A percentile compares a stretch with the other conserved stretches of the same genome.
These are phyloP conservation scores for Aporophyla lueneburgensis DNA, from an alignment of 2,888 invertebrate species.

Conservation along the genomic window DNA sequence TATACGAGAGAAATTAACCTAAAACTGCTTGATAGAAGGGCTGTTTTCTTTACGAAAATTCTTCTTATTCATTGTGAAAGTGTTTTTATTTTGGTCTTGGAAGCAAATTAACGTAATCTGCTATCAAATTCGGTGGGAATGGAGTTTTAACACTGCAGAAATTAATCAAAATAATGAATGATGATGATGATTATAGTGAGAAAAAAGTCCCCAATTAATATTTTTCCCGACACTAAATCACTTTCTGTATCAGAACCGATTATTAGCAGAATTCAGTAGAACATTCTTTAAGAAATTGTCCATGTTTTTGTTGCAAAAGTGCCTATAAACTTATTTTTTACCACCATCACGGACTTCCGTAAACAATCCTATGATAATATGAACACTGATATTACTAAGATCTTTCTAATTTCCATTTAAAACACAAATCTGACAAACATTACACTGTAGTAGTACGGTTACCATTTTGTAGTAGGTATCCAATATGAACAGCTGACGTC, in stretches of 20 bases:
- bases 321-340: background rate
- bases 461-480: background rate
- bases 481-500: constrained; percentile 16
- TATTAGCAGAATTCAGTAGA: background rate
- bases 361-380: background rate
- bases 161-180: background rate
- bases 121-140: too few relatives aligned
- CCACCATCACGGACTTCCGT: background rate
- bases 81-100: background rate
- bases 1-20: background rate
- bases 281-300: background rate
- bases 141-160: background rate
- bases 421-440: constrained; percentile 1
- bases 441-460: background rate
- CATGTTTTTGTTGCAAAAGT: background rate
- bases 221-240: background rate
- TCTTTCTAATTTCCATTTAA: background rate
- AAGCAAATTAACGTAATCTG: background rate
- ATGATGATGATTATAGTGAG: too few relatives aligned
- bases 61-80: background rate
- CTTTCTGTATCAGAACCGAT: background rate
- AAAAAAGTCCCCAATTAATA: too few relatives aligned
- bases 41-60: background rate
- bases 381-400: constrained; percentile 14
- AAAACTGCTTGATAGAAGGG: background rate